Evolutionary conservation across 2,113 vertebrate genomes (phyloP), one percentile per base, ranked within the genome.

Genomic region (Nyctibius bracteatus): DNA sequence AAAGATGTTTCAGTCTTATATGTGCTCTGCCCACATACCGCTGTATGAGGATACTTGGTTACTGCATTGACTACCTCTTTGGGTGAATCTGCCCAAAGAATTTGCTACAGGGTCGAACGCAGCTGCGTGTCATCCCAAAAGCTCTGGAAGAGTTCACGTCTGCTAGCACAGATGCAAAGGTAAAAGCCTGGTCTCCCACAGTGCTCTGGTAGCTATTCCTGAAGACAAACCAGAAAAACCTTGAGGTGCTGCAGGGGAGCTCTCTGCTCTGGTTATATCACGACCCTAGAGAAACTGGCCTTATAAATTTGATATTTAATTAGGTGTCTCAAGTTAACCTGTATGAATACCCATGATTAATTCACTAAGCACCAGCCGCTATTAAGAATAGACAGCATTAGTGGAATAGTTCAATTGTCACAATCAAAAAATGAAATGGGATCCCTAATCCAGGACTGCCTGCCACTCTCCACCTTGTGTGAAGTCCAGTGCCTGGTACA

Each of bases 61-160:
- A 22, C 27, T 39, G 55, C 51, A 20, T 1, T 35, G 37, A 27
- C 37, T 51, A 4, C 15, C 17, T 63, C n/a, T 46, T 24, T 12
- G n/a, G 58, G 37, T 74, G 55, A 74, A 81, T 10, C 18, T 43
- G 43, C 30, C 30, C 1, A 0, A 39, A 9, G 46, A 73, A 86
- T 52, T 78, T 78, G 30, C 71, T 27, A 5, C 0, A 0, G 30
- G 9, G 17, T 66, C 0, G 2, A 51, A 46, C 12, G 41, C 35
- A 90, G 61, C 61, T 47, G 44, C 37, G 51, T 8, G 6, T 66
- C 75, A 62, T 16, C 75, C 55, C 55, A 67, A 63, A 88, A 88
- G 1, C 39, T 63, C 83, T 79, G 44, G 8, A 54, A 8, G 16
- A 63, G 43, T 16, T 89, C 68, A 63, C 77, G 51, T 49, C 41